Conservation (phyloP, 1,140 invertebrate genomes). For the Reticulitermes speratus region DNA sequence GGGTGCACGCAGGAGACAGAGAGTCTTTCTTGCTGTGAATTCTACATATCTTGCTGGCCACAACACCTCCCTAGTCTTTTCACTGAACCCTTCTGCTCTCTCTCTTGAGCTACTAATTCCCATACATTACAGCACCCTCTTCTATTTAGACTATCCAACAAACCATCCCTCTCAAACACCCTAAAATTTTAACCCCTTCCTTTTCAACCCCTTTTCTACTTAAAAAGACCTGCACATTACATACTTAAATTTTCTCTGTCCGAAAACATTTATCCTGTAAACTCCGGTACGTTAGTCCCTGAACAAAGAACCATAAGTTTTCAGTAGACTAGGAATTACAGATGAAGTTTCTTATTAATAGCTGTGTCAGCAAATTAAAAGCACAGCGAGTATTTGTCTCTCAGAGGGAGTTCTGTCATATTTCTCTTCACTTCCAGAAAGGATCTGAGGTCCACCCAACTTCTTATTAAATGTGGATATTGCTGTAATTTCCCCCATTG, state of each 20-base stretch:
- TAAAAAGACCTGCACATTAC: background rate
- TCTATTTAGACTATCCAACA: slow-evolving; percentile 13
- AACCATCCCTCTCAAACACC: slow-evolving; percentile 14
- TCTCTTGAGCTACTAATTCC: background rate
- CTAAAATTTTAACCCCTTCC: slow-evolving; percentile 19
- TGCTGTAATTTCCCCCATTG: no score
- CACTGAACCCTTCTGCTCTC: background rate
- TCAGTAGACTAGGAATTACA: no score
- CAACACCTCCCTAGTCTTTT: background rate
- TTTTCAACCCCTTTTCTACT: background rate
- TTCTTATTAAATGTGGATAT: no score
- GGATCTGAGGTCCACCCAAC: no score
- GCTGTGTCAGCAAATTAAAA: no score
- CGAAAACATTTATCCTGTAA: background rate
- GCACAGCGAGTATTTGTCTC: no score
- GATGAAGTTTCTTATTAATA: no score
- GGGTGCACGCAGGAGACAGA: background rate
- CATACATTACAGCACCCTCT: background rate
- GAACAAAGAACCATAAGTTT: no score
- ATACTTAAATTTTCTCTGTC: background rate
- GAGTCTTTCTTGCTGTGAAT: background rate
- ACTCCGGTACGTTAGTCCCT: background rate
- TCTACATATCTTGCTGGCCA: background rate
- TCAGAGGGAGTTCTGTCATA: no score
- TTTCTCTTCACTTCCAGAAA: no score